phyloP scores from a whole-genome alignment of 2,797 vertebrate genomes.

The Neosilurus mollespiculum region DNA sequence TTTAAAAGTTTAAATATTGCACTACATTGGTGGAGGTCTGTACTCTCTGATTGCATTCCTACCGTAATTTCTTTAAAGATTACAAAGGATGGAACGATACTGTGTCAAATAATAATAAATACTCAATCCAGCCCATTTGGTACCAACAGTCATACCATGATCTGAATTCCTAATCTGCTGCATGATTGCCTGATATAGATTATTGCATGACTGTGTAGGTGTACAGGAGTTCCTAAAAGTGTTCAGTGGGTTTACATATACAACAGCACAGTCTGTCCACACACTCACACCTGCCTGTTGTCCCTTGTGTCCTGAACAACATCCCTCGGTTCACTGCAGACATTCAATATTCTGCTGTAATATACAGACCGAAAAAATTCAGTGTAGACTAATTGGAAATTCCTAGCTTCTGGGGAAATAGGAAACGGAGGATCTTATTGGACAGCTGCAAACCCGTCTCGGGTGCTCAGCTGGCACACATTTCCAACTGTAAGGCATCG shows the following conservation, averaged over 20 bases:
- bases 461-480: neutral
- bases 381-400: neutral
- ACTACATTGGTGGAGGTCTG: too few relatives aligned
- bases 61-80: too few relatives aligned
- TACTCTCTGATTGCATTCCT: too few relatives aligned
- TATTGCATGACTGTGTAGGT: neutral
- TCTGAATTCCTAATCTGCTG: neutral
- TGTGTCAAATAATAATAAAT: neutral
- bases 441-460: conserved; percentile 37
- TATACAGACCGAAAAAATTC: neutral
- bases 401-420: conserved; percentile 25
- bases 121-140: neutral
- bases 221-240: neutral
- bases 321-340: neutral
- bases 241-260: neutral
- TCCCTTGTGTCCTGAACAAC: neutral
- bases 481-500: neutral
- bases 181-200: neutral
- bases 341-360: neutral
- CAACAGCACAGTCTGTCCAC: neutral
- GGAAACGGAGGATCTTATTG: conserved; percentile 52
- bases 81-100: too few relatives aligned
- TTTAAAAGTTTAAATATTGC: too few relatives aligned
- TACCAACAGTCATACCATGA: neutral
- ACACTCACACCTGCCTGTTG: too few relatives aligned